Evolutionary conservation across 2,888 invertebrate species (phyloP), one percentile per base, ranked within the genome.

Genomic region (Balanococcus diminutus): DNA sequence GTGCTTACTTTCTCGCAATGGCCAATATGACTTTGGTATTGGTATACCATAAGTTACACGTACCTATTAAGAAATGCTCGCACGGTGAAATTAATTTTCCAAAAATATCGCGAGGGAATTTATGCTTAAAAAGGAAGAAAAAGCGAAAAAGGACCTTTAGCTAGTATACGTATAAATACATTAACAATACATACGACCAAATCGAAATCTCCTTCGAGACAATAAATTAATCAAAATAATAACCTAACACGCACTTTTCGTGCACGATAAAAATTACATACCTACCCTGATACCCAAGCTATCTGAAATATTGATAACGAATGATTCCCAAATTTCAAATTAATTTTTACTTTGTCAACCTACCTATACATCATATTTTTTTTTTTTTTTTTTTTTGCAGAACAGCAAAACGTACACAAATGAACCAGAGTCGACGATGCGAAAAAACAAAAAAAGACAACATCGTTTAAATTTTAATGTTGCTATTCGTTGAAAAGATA

Each of bases 211-310:
- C 19, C 36, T 25, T 79, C 75, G 75, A 36, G 75, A 79, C 75
- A 14, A 79, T 79, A 79, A 79, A 79, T 79, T 79, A 79, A 79
- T 79, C 75, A 79, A 32, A 67, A 56, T 56, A 79, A 79, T 79
- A 32, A 79, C 75, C 32, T 0, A 79, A 36, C 75, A 79, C 75
- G 75, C 75, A 79, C 36, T 32, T 79, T 79, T 36, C 75, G 36
- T 79, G 75, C 36, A 79, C 61, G 25, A 72, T 31, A 72, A 31
- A 72, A 72, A 72, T 72, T 72, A 72, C 72, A 28, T 72, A 72
- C 46, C n/a, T 46, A n/a, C 22, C 19, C 14, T 22, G 56, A 79
- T 36, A 79, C 28, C n/a, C n/a, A 19, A 36, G 32, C 16, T 36
- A 8, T 79, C n/a, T 79, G 75, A 79, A 79, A 79, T 79, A 79